A percentile compares a stretch with the other conserved stretches of the same genome.
Evolutionary conservation across 2,113 vertebrate genomes (phyloP).

Genomic region (Prionailurus viverrinus): DNA sequence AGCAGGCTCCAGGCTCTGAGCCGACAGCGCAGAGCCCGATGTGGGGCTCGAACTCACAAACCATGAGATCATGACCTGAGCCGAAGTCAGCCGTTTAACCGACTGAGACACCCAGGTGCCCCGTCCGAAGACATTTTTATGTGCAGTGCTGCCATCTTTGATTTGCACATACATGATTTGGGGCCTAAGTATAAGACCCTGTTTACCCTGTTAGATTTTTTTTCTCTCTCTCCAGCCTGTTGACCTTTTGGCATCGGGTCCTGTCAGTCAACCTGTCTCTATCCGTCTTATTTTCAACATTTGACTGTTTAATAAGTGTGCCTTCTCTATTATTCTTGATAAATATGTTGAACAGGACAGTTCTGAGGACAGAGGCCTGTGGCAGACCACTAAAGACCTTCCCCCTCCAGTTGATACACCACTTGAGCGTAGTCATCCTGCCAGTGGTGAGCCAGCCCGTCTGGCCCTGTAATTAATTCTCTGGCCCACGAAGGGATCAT

Average conservation of each 20-base stretch:
- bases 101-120: too few species aligned
- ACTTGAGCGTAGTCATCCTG: background rate
- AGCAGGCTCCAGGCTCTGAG: too few species aligned
- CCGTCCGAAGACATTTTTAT: background rate
- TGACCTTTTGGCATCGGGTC: background rate
- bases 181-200: background rate
- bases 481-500: background rate
- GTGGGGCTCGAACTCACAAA: too few species aligned
- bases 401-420: background rate
- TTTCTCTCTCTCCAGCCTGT: background rate
- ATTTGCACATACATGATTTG: background rate
- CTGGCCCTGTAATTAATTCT: background rate
- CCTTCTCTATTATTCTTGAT: background rate
- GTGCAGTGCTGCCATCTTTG: background rate
- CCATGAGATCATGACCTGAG: too few species aligned
- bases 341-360: background rate
- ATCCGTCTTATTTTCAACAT: background rate
- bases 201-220: background rate
- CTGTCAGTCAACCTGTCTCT: background rate
- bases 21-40: too few species aligned
- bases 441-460: background rate
- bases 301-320: background rate
- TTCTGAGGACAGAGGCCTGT: constrained; percentile 17
- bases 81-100: too few species aligned
- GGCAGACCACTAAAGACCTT: background rate